phyloP scores from a whole-genome alignment of 2,113 vertebrate genomes.

The Thinocorus orbignyianus region DNA sequence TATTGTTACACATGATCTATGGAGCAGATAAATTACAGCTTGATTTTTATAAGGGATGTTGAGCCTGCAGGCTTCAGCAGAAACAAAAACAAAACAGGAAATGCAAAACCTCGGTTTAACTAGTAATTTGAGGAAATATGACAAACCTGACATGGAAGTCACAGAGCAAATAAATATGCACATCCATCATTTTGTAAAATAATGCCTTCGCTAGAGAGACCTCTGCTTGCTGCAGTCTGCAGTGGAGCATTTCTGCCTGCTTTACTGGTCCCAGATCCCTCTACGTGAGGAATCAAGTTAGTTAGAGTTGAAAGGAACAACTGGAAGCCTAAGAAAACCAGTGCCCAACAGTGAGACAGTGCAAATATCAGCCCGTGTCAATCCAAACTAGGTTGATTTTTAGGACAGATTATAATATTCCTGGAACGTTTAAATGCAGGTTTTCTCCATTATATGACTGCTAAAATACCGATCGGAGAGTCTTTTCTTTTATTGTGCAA shows the following conservation, averaged over 20 bases:
- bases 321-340: background rate
- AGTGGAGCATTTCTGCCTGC: background rate
- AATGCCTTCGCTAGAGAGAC: constrained; percentile 27
- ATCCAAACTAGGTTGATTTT: background rate
- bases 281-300: background rate
- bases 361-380: background rate
- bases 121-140: constrained; percentile 67
- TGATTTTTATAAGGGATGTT: constrained; percentile 60
- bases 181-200: constrained; percentile 66
- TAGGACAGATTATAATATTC: background rate
- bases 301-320: background rate
- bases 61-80: constrained; percentile 52
- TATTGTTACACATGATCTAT: constrained; percentile 70
- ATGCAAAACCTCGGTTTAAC: constrained; percentile 51
- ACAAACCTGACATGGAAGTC: constrained; percentile 65
- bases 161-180: constrained; percentile 70
- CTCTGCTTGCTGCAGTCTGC: constrained; percentile 32
- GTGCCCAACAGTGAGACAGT: background rate
- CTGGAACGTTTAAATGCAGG: background rate
- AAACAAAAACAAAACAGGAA: constrained; percentile 46
- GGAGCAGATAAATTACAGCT: constrained; percentile 70
- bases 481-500: background rate
- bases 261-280: background rate
- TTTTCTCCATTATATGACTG: background rate
- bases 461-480: background rate